A percentile compares a stretch with the other conserved stretches of the same genome.
phyloP scores from a whole-genome alignment of 2,888 invertebrate genomes.

The Cistogaster globosa region DNA sequence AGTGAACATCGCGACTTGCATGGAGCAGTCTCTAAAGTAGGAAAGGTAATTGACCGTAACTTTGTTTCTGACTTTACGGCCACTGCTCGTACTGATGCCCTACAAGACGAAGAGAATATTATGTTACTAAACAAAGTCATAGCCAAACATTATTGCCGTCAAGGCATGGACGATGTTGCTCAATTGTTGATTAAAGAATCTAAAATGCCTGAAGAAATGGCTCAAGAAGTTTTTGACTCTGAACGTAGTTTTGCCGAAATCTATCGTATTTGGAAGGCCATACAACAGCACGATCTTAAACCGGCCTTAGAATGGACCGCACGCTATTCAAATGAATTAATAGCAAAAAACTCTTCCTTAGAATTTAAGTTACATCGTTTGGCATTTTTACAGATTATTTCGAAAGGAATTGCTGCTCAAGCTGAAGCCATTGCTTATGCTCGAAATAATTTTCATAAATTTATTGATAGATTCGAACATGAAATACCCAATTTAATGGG shows the following conservation, averaged over 20 bases:
- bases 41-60: constrained; percentile 97
- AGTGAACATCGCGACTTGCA: constrained; percentile 93
- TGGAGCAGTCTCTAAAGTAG: constrained; percentile 92
- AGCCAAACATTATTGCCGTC: constrained; percentile 97
- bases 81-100: constrained; percentile 91
- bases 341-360: constrained; percentile 87
- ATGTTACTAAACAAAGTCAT: constrained; percentile 93
- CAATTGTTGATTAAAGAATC: constrained; percentile 86
- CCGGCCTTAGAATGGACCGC: constrained; percentile 95
- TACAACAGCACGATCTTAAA: constrained; percentile 91
- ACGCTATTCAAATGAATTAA: constrained; percentile 88
- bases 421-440: constrained; percentile 94
- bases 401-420: constrained; percentile 85
- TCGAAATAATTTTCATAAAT: constrained; percentile 91
- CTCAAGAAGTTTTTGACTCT: constrained; percentile 83
- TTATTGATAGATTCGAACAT: constrained; percentile 90
- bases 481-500: constrained; percentile 95
- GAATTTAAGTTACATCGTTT: constrained; percentile 93
- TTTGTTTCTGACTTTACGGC: constrained; percentile 96
- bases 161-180: constrained; percentile 96
- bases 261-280: constrained; percentile 93
- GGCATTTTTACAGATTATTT: constrained; percentile 87
- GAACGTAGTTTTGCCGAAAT: constrained; percentile 90
- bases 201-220: constrained; percentile 79
- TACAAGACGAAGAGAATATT: constrained; percentile 86